phyloP scores from a whole-genome alignment of 2,797 vertebrate genomes.

The Eremophila alpestris region DNA sequence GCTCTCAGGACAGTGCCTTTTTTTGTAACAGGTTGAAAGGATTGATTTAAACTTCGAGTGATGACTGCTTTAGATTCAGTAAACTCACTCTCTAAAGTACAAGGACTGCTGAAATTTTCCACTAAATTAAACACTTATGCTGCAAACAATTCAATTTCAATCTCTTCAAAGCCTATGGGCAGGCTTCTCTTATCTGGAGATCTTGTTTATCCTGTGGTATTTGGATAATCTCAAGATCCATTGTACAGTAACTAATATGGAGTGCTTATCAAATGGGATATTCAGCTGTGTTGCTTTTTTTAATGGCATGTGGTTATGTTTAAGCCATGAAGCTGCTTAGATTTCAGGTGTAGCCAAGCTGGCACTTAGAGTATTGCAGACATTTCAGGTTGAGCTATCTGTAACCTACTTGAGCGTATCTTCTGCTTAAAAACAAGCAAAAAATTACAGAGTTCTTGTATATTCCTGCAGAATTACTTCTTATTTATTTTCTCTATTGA shows the following conservation, averaged over 20 bases:
- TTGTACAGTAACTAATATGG: not conserved
- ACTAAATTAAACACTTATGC: not conserved
- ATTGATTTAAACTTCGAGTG: not conserved
- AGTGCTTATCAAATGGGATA: not conserved
- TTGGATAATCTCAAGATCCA: not conserved
- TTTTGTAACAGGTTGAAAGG: not conserved
- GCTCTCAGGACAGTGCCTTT: not conserved
- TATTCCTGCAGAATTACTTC: not conserved
- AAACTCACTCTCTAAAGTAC: not conserved
- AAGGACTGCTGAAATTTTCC: constrained; percentile 3
- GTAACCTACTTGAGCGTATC: not conserved
- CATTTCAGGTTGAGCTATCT: not conserved
- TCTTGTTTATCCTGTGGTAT: not conserved
- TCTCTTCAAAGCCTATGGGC: not conserved
- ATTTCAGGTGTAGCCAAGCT: not conserved
- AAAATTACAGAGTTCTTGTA: not conserved
- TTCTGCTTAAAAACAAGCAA: not conserved
- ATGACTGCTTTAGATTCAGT: not conserved
- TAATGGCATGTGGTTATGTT: not conserved
- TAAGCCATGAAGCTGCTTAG: not conserved
- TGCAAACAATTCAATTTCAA: not conserved
- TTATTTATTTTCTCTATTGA: not conserved
- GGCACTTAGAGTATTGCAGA: not conserved
- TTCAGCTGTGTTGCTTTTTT: not conserved
- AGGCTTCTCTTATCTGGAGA: not conserved